Evolutionary conservation across 2,888 invertebrate genomes (phyloP).

Genomic region (Hermaeophaga mercurialis): DNA sequence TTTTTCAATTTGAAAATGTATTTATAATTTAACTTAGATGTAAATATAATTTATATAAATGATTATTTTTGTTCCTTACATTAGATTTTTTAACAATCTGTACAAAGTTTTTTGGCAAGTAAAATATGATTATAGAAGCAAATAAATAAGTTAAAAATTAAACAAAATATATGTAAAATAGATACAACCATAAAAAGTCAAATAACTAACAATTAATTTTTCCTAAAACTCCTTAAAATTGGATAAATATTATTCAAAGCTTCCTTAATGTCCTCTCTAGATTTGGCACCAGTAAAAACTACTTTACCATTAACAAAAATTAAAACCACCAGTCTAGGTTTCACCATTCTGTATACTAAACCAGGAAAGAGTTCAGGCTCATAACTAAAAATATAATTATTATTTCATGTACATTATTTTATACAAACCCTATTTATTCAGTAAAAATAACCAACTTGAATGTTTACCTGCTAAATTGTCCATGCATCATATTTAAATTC

Average conservation of each 20-base stretch:
- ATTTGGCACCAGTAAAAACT: constrained; percentile 96
- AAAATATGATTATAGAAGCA: no score
- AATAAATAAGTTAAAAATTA: not conserved
- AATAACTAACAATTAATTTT: constrained; percentile 52
- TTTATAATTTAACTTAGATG: constrained; percentile 1
- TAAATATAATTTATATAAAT: constrained; percentile 3
- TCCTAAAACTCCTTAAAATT: constrained; percentile 91
- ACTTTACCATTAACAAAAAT: constrained; percentile 99
- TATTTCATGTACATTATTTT: not conserved
- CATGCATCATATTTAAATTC: constrained; percentile 75
- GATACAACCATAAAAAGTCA: not conserved
- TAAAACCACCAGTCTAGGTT: constrained; percentile 91
- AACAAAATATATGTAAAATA: not conserved
- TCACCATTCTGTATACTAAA: constrained; percentile 97
- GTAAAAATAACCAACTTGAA: no score
- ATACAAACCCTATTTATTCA: no score
- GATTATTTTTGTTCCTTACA: no score
- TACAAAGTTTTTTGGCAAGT: no score
- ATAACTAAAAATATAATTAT: constrained; percentile 65
- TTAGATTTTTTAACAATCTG: no score
- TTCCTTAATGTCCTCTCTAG: constrained; percentile 87
- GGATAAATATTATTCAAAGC: constrained; percentile 95
- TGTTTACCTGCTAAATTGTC: constrained; percentile 63
- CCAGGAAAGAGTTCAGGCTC: constrained; percentile 99
- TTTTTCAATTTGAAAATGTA: not conserved